Conservation (phyloP, 2,113 vertebrate genomes). For the Athene cunicularia region DNA sequence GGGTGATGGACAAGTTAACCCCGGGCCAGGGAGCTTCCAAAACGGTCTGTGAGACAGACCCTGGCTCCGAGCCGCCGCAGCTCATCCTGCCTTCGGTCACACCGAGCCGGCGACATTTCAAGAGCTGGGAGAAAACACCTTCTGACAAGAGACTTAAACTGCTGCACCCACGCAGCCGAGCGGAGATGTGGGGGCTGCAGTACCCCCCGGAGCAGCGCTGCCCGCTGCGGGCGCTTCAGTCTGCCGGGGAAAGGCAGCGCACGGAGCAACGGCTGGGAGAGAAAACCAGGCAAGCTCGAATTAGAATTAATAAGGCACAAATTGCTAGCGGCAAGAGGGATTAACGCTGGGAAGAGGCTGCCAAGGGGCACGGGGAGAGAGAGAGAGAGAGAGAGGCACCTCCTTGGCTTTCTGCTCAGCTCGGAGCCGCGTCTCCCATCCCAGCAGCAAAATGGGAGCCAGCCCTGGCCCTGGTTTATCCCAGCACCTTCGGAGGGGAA, state of each 20-base stretch:
- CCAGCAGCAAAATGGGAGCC: not conserved
- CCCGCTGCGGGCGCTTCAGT: not conserved
- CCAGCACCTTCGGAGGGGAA: not conserved
- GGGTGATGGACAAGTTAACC: not conserved
- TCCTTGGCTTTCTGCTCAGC: not conserved
- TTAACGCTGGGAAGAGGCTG: not conserved
- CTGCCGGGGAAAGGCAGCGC: not conserved
- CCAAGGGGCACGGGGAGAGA: not conserved
- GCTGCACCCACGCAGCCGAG: not conserved
- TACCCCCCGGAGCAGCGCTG: not conserved
- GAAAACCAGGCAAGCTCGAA: not conserved
- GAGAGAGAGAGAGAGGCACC: not conserved
- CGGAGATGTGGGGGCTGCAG: not conserved
- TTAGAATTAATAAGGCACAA: constrained; percentile 19
- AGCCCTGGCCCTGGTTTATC: not conserved
- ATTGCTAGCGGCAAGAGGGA: not conserved
- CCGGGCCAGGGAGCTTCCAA: not conserved
- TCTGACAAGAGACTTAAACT: not conserved
- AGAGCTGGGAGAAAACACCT: not conserved
- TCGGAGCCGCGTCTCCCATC: not conserved
- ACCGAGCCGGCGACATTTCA: not conserved
- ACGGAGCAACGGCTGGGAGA: not conserved
- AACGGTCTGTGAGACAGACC: rapidly evolving
- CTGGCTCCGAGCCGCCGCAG: not conserved
- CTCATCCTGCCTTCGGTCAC: not conserved